Base-by-base conservation (phyloP, 1,140 invertebrate species). In the Tachypleus tridentatus region DNA sequence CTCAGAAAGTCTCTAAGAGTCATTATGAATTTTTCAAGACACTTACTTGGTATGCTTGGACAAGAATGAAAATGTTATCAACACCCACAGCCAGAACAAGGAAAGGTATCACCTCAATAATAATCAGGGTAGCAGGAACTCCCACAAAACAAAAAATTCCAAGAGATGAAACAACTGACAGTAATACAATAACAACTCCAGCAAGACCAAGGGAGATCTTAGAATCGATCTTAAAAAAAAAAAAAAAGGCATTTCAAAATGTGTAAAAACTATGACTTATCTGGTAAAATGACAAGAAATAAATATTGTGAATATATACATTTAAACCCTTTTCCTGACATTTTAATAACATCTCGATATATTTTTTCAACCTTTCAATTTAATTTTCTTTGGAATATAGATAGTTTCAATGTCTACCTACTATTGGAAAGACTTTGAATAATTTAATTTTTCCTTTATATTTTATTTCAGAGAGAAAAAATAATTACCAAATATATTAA, bases 1-100 rank as follows among this genome's bases (percentile, higher is more conserved):
- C 29, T 29, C 29, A 29, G 29, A 29, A 29, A 29, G 29, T 29
- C 29, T 29, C 29, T 29, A 29, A 29, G 29, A 29, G 29, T 29
- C 29, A 29, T 29, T 29, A 29, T 29, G 29, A 29, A 29, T 29
- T 29, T 29, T 29, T 29, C 29, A 29, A 29, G 29, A 10, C 47
- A 63, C 9, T 62, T 64, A 69, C 78, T 73, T 82, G 79, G 69
- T 75, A 83, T 3, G 77, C 73, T 73, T 83, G 95, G 3, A 95
- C 87, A 51, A 99, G 79, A 67, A 97, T 90, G 73, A 97, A 97
- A 67, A 97, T 93, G 73, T 97, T 97, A 77, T 97, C 93, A 2
- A 97, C 90, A 51, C 93, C 93, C 4, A 97, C 87, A 66, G 93
- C 92, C 48, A 97, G 77, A 9, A 96, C 87, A 58, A 97, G 81